A percentile compares a stretch with the other conserved stretches of the same genome.
Evolutionary conservation across 30 jellyfish, hydroid and myxozoan species (phyloP).

Genomic region (Calvadosia cruxmelitensis): DNA sequence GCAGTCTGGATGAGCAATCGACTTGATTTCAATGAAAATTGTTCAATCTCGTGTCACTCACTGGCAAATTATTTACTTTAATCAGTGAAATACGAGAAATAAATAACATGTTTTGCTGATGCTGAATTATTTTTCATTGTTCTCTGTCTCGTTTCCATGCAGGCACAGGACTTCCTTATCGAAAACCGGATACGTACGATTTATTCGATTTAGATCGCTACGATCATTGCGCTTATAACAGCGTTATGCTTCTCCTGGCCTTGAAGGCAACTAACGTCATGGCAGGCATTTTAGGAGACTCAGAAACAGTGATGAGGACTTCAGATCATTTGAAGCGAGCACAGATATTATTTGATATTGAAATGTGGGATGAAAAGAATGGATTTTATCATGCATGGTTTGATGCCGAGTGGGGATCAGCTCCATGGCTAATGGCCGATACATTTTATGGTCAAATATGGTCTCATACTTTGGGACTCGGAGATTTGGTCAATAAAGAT

Average conservation of each 20-base stretch:
- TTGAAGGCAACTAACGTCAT: conserved; percentile 73
- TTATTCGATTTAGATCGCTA: conserved; percentile 83
- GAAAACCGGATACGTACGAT: conserved; percentile 96
- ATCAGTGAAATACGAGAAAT: no score
- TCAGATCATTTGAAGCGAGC: conserved; percentile 65
- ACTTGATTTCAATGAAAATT: neutral
- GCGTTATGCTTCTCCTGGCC: conserved; percentile 61
- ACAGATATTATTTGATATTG: conserved; percentile 63
- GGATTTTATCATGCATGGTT: conserved; percentile 96
- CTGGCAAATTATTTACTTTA: no score
- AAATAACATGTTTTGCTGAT: no score
- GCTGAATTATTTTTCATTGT: neutral
- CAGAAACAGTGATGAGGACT: conserved; percentile 19
- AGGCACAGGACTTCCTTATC: conserved; percentile 97
- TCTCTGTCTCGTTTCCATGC: neutral
- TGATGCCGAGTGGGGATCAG: conserved; percentile 97
- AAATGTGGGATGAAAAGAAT: conserved; percentile 94
- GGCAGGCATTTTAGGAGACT: conserved; percentile 52
- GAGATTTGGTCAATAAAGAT: conserved; percentile 73
- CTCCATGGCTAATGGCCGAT: conserved; percentile 95
- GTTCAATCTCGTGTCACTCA: no score
- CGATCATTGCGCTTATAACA: conserved; percentile 94
- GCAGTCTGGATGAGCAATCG: neutral
- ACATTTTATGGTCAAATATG: conserved; percentile 89
- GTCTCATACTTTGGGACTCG: conserved; percentile 92